Evolutionary conservation across 2,113 vertebrate species (phyloP), one percentile per base, ranked within the genome.

Genomic region (Pelusios castaneus): DNA sequence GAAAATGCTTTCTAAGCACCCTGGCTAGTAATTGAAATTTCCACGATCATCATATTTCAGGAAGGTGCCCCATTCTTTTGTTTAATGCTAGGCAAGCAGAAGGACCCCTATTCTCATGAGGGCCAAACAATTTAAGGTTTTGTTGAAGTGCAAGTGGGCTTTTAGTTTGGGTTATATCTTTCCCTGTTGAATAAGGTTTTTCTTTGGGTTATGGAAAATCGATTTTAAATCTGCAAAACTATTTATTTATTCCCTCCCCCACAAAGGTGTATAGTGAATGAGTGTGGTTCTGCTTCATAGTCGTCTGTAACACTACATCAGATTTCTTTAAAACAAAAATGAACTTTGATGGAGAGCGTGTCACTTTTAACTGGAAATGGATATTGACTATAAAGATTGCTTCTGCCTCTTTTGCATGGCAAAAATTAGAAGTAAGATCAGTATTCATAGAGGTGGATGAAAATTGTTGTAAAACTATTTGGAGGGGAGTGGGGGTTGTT

Each of bases 41-140:
- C 98, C 97, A 98, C 80, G 88, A 98, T 99, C 98, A 98, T 99
- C 97, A 70, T 97, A 98, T 99, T 99, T 99, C 98, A 98, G 97
- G 95, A 98, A 98, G 98, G 98, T 98, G 97, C 98, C 96, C 95
- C 95, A 95, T 96, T 94, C 98, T 97, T 98, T 99, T 99, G 98
- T 99, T 98, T 92, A 90, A 96, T 92, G 94, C 97, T 95, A 98
- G 97, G 97, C 95, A 97, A 97, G 98, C 98, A 98, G 98, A 98
- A 98, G 98, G 97, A 97, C 96, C 96, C 96, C 96, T 97, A 97
- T 96, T 94, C 97, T 95, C 96, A 93, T 90, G 94, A 97, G 96
- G 94, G 94, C 92, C 82, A 94, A 97, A 93, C 92, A 97, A 95
- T 96, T 94, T 89, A 95, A 95, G 96, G 93, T 88, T 95, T 97